These are phyloP conservation scores for Athene cunicularia DNA, from an alignment of 2,113 vertebrate genomes.

Conservation along the genomic window DNA sequence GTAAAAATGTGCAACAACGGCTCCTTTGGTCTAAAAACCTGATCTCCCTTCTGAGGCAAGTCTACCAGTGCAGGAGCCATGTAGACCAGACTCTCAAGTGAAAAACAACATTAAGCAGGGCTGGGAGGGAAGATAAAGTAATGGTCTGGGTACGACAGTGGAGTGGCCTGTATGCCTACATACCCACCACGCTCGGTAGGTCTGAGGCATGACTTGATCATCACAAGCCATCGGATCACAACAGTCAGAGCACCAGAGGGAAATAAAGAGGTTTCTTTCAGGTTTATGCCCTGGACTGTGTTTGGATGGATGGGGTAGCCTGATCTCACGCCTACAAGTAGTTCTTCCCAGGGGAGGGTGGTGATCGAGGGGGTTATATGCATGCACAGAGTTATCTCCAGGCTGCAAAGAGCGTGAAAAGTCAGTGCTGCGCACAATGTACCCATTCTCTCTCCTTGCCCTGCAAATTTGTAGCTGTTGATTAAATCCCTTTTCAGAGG, in stretches of 20 bases:
- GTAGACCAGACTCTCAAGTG: rapidly evolving
- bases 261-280: not conserved
- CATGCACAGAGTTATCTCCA: not conserved
- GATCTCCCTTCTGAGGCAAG: rapidly evolving
- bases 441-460: not conserved
- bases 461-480: not conserved
- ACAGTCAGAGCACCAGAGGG: not conserved
- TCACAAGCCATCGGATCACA: not conserved
- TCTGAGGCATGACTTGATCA: not conserved
- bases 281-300: not conserved
- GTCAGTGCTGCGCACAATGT: not conserved
- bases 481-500: conserved; percentile 52
- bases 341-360: not conserved
- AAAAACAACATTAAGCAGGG: not conserved
- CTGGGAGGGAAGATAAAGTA: not conserved
- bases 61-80: not conserved
- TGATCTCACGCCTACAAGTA: not conserved
- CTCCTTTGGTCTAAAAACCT: not conserved
- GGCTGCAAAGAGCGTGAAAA: rapidly evolving
- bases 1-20: not conserved
- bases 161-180: not conserved
- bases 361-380: not conserved
- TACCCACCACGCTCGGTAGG: not conserved
- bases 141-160: rapidly evolving
- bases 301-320: not conserved